A percentile compares a stretch with the other conserved stretches of the same genome.
These are phyloP conservation scores for Pararge aegeria DNA, from an alignment of 1,140 invertebrate species.

Conservation along the genomic window DNA sequence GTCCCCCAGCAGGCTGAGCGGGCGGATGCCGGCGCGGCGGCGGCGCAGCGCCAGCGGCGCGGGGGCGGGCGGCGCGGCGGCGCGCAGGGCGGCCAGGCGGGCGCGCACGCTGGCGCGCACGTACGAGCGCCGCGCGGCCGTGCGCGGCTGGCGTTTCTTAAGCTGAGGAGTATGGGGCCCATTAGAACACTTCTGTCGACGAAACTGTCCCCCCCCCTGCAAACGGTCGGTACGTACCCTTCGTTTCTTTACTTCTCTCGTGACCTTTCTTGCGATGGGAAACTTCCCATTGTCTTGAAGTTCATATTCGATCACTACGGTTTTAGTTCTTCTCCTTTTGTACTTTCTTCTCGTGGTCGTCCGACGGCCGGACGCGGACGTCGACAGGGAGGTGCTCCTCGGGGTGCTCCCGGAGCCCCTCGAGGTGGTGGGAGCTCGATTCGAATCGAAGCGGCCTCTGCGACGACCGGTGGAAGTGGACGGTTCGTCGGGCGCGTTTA, in stretches of 20 bases:
- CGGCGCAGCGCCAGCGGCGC: constrained; percentile 43
- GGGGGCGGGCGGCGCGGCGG: constrained; percentile 25
- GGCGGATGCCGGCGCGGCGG: constrained; percentile 42
- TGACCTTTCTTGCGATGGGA: constrained; percentile 75
- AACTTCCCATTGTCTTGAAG: constrained; percentile 80
- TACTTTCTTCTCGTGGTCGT: constrained; percentile 42
- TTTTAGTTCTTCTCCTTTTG: constrained; percentile 67
- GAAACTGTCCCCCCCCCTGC: not conserved
- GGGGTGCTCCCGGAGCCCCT: no score
- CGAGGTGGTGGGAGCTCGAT: no score
- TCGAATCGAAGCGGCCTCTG: no score
- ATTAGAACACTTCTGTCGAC: not conserved
- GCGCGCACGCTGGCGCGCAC: constrained; percentile 66
- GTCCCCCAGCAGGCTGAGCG: constrained; percentile 81
- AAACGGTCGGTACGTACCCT: constrained; percentile 41
- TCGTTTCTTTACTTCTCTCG: constrained; percentile 65
- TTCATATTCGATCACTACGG: constrained; percentile 80
- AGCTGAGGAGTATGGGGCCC: constrained; percentile 25
- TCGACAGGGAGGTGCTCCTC: no score
- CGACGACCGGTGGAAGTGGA: no score
- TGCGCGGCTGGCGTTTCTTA: constrained; percentile 62
- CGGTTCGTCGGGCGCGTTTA: no score
- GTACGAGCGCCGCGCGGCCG: constrained; percentile 62
- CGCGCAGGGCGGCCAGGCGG: constrained; percentile 36
- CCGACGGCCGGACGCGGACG: constrained; percentile 28